A percentile compares a stretch with the other conserved stretches of the same genome.
phyloP scores from a whole-genome alignment of 2,888 invertebrate genomes.

The Maniola hyperantus region DNA sequence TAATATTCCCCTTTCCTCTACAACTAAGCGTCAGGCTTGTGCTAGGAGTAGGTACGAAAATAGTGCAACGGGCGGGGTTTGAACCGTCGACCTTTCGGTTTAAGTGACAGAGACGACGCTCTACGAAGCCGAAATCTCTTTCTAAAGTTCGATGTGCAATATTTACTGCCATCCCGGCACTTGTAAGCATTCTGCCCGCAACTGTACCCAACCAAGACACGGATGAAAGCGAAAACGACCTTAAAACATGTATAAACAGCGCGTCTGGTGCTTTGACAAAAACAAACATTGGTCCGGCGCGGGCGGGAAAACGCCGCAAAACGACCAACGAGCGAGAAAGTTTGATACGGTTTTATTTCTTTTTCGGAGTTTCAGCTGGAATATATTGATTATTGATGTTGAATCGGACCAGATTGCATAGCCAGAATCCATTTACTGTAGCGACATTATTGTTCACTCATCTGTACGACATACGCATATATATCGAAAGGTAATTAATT shows the following conservation, averaged over 20 bases:
- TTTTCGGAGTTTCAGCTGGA: conserved; percentile 24
- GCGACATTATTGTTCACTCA: too few species aligned
- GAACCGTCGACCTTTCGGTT: too few species aligned
- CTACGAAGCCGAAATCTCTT: too few species aligned
- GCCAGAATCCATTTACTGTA: neutral
- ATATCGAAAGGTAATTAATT: neutral
- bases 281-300: conserved; percentile 64
- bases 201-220: conserved; percentile 30
- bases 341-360: conserved; percentile 39
- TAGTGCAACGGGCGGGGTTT: too few species aligned
- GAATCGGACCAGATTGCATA: neutral
- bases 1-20: too few species aligned
- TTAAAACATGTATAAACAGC: conserved; percentile 63
- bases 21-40: too few species aligned
- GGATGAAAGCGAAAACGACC: conserved; percentile 74
- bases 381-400: conserved; percentile 11
- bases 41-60: too few species aligned
- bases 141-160: too few species aligned
- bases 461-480: too few species aligned
- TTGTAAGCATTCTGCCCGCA: neutral
- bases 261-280: conserved; percentile 59
- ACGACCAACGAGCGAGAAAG: conserved; percentile 52
- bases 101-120: too few species aligned
- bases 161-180: too few species aligned
- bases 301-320: conserved; percentile 53